Conservation (phyloP, 2,797 vertebrate genomes). For the Alauda arvensis region DNA sequence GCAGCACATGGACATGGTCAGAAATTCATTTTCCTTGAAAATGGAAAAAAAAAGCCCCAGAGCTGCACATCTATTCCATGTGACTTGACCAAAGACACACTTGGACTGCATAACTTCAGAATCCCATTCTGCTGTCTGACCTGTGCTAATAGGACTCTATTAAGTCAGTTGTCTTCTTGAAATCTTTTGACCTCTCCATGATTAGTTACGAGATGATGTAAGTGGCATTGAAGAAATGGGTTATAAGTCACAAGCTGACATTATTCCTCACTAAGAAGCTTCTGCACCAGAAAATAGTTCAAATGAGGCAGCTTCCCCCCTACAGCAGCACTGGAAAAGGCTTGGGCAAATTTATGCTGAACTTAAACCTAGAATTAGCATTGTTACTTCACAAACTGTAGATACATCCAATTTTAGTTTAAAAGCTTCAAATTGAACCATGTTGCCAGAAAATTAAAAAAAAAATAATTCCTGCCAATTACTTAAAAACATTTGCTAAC, state of each 20-base stretch:
- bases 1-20: neutral
- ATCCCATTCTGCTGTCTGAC: constrained; percentile 20
- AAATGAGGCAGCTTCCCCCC: neutral
- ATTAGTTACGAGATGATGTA: constrained; percentile 25
- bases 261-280: neutral
- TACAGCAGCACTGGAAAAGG: neutral
- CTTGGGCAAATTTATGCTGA: neutral
- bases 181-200: constrained; percentile 5
- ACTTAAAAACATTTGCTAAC: neutral
- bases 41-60: neutral
- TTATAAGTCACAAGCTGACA: constrained; percentile 8
- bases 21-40: constrained; percentile 1
- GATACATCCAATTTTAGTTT: neutral
- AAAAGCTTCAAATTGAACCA: neutral
- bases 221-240: neutral
- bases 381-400: neutral
- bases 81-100: neutral
- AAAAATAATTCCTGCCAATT: neutral
- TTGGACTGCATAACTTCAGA: constrained; percentile 9
- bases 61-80: neutral
- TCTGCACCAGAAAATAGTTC: neutral
- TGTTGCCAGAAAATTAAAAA: neutral
- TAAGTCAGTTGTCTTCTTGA: neutral
- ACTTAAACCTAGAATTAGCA: neutral
- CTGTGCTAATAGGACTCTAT: constrained; percentile 27